phyloP scores from a whole-genome alignment of 2,113 vertebrate species.

The Elephas maximus region DNA sequence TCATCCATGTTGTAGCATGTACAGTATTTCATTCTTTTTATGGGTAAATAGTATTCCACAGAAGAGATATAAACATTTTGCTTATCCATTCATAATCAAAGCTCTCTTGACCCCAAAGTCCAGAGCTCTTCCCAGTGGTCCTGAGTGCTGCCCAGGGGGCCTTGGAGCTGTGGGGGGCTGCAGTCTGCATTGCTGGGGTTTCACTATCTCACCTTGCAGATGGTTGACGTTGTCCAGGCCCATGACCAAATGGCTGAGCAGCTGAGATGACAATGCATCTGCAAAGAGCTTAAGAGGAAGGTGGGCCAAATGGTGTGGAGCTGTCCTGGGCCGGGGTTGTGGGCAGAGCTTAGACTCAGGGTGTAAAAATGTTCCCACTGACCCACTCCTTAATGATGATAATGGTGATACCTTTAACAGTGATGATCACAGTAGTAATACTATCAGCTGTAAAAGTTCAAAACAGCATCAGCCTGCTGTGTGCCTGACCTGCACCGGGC shows the following conservation, averaged over 20 bases:
- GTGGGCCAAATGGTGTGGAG: slow-evolving; percentile 73
- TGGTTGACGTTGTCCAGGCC: slow-evolving; percentile 73
- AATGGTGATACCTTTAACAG: not conserved
- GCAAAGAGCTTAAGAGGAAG: slow-evolving; percentile 79
- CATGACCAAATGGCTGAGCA: slow-evolving; percentile 81
- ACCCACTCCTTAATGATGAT: not conserved
- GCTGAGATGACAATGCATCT: slow-evolving; percentile 73
- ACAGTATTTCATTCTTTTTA: not conserved
- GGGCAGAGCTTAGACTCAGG: not conserved
- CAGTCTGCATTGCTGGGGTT: not conserved
- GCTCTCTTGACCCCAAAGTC: not conserved
- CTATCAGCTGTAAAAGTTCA: not conserved
- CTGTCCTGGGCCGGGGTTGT: not conserved
- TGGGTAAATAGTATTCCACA: not conserved
- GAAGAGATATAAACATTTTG: not conserved
- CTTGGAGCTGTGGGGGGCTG: not conserved
- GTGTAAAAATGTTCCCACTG: not conserved
- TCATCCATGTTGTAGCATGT: not conserved
- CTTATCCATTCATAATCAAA: not conserved
- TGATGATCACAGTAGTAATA: not conserved
- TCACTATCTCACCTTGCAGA: slow-evolving; percentile 12
- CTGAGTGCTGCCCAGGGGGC: not conserved
- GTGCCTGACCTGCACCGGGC: not conserved
- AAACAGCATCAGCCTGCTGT: not conserved
- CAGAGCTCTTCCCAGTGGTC: not conserved